These are phyloP conservation scores for Cheiracanthium punctorium DNA, from an alignment of 2,888 invertebrate genomes.

Conservation along the genomic window DNA sequence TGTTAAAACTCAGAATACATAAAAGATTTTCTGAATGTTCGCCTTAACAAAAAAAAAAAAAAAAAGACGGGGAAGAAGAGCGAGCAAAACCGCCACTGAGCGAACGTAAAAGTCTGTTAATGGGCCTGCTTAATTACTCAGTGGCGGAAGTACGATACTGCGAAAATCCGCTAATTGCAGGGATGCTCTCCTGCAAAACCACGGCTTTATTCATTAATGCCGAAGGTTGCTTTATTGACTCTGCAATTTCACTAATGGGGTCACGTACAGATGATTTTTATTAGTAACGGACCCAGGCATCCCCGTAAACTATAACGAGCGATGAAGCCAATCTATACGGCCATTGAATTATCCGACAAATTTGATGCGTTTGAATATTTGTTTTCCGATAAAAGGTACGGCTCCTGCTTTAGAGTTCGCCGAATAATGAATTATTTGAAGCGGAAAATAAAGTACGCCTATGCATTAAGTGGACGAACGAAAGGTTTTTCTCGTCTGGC, in stretches of 20 bases:
- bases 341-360: not conserved
- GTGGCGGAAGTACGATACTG: not conserved
- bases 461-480: too few relatives aligned
- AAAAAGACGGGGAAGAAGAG: too few relatives aligned
- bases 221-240: not conserved
- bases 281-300: not conserved
- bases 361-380: not conserved
- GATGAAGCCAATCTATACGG: not conserved
- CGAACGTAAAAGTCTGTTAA: not conserved
- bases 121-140: not conserved
- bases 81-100: not conserved
- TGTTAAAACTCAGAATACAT: not conserved
- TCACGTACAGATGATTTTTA: not conserved
- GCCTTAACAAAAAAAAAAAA: not conserved
- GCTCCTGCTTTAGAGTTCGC: too few relatives aligned
- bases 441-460: too few relatives aligned
- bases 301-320: not conserved
- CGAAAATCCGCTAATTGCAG: not conserved
- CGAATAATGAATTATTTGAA: too few relatives aligned
- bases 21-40: not conserved
- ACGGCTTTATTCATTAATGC: not conserved
- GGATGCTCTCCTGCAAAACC: not conserved
- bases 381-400: too few relatives aligned
- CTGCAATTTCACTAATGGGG: not conserved
- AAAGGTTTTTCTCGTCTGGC: too few relatives aligned